Percentiles rank a stretch among this genome's conserved stretches.
Evolutionary conservation across 92 coral and sea anemone genomes (phyloP).

Genomic region (Paramuricea clavata): DNA sequence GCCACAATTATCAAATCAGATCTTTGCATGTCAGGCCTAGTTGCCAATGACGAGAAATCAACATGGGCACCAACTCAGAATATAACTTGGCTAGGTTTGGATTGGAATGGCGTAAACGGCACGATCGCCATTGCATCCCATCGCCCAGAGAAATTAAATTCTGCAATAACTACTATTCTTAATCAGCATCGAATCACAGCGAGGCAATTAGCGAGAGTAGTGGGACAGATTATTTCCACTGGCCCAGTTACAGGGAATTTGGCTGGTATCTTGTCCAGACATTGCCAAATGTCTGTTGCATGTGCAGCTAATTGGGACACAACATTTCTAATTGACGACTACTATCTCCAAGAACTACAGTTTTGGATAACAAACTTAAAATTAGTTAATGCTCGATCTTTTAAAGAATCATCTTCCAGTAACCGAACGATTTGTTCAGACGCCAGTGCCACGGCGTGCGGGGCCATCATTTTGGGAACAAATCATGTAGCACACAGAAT

Average conservation of each 20-base stretch:
- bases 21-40: constrained; percentile 40
- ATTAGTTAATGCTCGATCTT: neutral
- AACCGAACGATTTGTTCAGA: constrained; percentile 13
- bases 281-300: constrained; percentile 51
- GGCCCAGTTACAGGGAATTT: constrained; percentile 44
- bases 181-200: neutral
- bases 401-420: neutral
- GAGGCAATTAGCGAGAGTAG: neutral
- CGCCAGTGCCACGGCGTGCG: constrained; percentile 36
- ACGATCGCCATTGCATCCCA: neutral
- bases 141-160: neutral
- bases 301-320: constrained; percentile 45
- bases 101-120: constrained; percentile 33
- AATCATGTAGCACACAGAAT: constrained; percentile 1
- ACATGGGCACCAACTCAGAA: constrained; percentile 58
- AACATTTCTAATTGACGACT: constrained; percentile 17
- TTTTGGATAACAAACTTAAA: constrained; percentile 14
- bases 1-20: constrained; percentile 43
- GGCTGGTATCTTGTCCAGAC: constrained; percentile 51
- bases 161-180: neutral
- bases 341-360: constrained; percentile 11
- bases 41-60: constrained; percentile 57
- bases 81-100: constrained; percentile 51
- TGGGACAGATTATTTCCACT: constrained; percentile 49
- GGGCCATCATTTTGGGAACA: neutral